phyloP scores from a whole-genome alignment of 2,113 vertebrate genomes.

The Calonectris borealis region DNA sequence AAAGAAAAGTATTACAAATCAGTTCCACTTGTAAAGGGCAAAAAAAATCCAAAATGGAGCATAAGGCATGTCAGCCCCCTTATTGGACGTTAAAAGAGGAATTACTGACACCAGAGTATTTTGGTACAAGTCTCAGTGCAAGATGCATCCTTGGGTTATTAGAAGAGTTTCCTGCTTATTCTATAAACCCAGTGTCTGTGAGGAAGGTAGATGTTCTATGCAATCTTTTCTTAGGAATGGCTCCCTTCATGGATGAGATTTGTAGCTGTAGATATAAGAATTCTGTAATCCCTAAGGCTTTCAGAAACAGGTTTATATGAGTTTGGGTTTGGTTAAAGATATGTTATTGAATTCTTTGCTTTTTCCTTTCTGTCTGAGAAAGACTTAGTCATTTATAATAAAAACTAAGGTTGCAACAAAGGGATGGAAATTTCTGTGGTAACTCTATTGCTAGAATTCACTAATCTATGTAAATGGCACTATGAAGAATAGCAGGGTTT shows the following conservation, averaged over 20 bases:
- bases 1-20: neutral
- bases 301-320: neutral
- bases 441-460: neutral
- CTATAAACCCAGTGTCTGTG: neutral
- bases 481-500: neutral
- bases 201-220: neutral
- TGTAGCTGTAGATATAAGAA: neutral
- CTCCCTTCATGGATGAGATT: neutral
- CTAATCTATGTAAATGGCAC: neutral
- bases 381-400: neutral
- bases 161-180: neutral
- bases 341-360: neutral
- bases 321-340: neutral
- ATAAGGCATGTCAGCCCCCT: neutral
- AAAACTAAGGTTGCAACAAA: neutral
- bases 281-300: neutral
- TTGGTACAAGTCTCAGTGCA: neutral
- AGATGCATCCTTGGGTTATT: neutral
- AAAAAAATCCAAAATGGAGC: neutral
- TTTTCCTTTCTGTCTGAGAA: neutral
- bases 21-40: neutral
- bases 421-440: neutral
- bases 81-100: neutral
- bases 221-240: neutral
- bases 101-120: neutral